Evolutionary conservation across 1,140 invertebrate species (phyloP).

Genomic region (Pissodes strobi): DNA sequence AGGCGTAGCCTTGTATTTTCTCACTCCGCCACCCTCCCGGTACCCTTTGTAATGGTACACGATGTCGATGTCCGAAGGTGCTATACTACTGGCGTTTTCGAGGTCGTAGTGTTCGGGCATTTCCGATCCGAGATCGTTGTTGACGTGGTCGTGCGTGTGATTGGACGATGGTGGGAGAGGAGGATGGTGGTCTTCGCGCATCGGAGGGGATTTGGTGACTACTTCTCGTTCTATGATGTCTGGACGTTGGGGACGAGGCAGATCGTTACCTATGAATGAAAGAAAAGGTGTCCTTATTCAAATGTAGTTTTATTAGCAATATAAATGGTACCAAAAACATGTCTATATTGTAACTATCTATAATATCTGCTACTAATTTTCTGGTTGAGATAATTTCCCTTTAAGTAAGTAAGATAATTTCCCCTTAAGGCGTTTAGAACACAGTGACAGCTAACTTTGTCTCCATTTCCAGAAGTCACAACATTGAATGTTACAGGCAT

Average conservation of each 20-base stretch:
- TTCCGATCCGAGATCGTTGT: conserved; percentile 74
- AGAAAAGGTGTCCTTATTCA: no score
- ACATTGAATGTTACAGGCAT: no score
- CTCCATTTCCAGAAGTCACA: no score
- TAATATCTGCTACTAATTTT: no score
- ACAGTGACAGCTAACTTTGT: no score
- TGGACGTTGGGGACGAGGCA: conserved; percentile 76
- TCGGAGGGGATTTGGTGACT: conserved; percentile 75
- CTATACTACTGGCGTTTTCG: conserved; percentile 96
- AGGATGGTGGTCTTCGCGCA: conserved; percentile 76
- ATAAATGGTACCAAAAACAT: no score
- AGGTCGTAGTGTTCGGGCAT: conserved; percentile 95
- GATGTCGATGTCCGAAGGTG: conserved; percentile 95
- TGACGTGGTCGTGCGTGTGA: conserved; percentile 68
- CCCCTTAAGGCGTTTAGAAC: no score
- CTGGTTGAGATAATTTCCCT: no score
- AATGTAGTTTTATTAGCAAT: no score
- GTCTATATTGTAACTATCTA: no score
- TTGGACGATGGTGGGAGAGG: conserved; percentile 69
- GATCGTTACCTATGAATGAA: conserved; percentile 57
- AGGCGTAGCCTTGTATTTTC: conserved; percentile 84
- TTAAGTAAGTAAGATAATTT: no score
- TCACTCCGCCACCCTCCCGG: conserved; percentile 75
- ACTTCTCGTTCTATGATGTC: conserved; percentile 93
- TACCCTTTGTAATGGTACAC: conserved; percentile 96